phyloP scores from a whole-genome alignment of 2,113 vertebrate genomes.

The Coracopsis vasa region DNA sequence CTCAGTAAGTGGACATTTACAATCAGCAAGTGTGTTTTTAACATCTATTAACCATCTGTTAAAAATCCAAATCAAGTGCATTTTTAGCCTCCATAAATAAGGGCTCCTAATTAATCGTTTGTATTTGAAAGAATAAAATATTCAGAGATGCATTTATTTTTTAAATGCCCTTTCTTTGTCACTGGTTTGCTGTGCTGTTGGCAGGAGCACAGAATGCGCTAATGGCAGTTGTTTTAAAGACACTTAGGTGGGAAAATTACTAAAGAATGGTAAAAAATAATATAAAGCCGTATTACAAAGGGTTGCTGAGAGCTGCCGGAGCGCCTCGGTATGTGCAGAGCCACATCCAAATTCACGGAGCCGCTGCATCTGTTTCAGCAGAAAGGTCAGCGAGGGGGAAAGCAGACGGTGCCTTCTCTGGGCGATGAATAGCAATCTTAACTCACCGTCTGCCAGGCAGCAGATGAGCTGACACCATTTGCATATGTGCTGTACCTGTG shows the following conservation, averaged over 20 bases:
- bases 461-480: constrained; percentile 49
- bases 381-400: constrained; percentile 48
- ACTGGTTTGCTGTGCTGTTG: background rate
- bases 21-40: constrained; percentile 58
- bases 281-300: background rate
- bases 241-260: background rate
- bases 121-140: background rate
- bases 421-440: constrained; percentile 21
- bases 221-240: background rate
- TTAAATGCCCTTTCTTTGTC: background rate
- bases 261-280: background rate
- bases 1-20: constrained; percentile 61
- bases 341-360: background rate
- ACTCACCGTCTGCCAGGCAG: constrained; percentile 29
- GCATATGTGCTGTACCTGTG: constrained; percentile 55
- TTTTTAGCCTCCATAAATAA: constrained; percentile 45
- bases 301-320: background rate
- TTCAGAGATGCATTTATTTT: background rate
- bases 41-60: constrained; percentile 63
- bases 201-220: background rate
- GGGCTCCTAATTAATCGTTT: constrained; percentile 25
- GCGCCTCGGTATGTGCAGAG: background rate
- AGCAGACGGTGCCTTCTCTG: constrained; percentile 24
- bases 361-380: background rate
- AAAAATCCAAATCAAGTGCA: constrained; percentile 40